Conservation (phyloP, 2,888 invertebrate species). For the Parasteatoda lunata region DNA sequence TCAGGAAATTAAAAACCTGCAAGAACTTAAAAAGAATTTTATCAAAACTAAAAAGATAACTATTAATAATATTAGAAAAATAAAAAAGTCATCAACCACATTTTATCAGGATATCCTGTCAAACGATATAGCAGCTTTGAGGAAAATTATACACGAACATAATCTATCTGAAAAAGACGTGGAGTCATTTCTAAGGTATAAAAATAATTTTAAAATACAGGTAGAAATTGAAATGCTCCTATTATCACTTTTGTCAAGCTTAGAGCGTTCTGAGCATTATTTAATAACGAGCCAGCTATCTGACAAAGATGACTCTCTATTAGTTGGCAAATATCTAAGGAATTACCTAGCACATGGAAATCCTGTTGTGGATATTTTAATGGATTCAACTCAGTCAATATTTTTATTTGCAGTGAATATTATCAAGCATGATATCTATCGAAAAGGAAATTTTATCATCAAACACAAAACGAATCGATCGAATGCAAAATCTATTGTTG, state of each 20-base stretch:
- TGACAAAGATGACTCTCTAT: slow-evolving; percentile 10
- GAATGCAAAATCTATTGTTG: neutral
- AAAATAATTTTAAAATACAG: slow-evolving; percentile 6
- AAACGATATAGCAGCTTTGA: neutral
- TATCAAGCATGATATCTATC: neutral
- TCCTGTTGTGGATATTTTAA: slow-evolving; percentile 4
- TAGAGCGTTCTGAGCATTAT: neutral
- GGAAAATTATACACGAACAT: neutral
- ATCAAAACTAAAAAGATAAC: neutral
- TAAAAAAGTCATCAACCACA: no score
- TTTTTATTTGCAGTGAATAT: slow-evolving; percentile 32
- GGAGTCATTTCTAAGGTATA: neutral
- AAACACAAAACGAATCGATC: no score
- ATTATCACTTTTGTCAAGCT: slow-evolving; percentile 13
- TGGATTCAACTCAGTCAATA: neutral
- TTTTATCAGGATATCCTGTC: no score
- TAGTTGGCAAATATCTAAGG: slow-evolving; percentile 39
- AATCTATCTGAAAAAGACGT: neutral
- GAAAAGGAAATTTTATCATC: no score
- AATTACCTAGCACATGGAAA: slow-evolving; percentile 48
- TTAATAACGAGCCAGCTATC: slow-evolving; percentile 30
- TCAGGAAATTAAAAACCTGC: neutral
- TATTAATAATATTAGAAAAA: neutral
- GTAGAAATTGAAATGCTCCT: slow-evolving; percentile 24
- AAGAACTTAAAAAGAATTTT: neutral